Evolutionary conservation across 2,797 vertebrate genomes (phyloP).

Genomic region (Neostethus bicornis): DNA sequence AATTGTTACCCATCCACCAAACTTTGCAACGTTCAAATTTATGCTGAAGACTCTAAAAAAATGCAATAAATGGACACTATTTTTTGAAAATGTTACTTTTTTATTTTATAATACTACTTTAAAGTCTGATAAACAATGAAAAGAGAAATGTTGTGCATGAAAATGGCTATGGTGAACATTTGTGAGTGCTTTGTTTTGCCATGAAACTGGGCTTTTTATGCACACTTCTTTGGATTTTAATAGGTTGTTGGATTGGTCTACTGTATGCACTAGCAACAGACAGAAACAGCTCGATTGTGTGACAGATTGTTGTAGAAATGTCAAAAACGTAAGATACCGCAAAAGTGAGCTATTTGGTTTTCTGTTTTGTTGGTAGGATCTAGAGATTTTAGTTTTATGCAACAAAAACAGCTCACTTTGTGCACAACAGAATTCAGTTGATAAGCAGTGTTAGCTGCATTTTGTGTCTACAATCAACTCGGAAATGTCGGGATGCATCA

Average conservation of each 20-base stretch:
- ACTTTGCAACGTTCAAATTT: background rate
- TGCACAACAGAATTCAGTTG: too few relatives aligned
- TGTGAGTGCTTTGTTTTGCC: background rate
- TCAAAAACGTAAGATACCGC: background rate
- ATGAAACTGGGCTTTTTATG: background rate
- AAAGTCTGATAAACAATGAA: background rate
- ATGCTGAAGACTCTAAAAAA: background rate
- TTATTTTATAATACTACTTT: background rate
- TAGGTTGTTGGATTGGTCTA: background rate
- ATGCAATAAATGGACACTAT: background rate
- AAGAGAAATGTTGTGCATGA: background rate
- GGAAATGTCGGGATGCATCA: constrained; percentile 7
- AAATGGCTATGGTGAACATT: background rate
- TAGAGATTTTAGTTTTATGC: background rate
- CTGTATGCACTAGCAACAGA: too few relatives aligned
- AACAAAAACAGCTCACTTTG: constrained; percentile 7
- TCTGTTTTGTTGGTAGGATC: background rate
- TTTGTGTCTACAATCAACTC: constrained; percentile 6
- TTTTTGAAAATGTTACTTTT: background rate
- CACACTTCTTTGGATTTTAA: background rate
- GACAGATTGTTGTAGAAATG: background rate
- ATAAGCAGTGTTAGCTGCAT: too few relatives aligned
- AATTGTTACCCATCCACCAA: too few relatives aligned
- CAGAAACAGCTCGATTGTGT: background rate
- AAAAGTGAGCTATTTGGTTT: background rate